Conservation (phyloP, 2,797 vertebrate species). For the Sebastes steindachneri region DNA sequence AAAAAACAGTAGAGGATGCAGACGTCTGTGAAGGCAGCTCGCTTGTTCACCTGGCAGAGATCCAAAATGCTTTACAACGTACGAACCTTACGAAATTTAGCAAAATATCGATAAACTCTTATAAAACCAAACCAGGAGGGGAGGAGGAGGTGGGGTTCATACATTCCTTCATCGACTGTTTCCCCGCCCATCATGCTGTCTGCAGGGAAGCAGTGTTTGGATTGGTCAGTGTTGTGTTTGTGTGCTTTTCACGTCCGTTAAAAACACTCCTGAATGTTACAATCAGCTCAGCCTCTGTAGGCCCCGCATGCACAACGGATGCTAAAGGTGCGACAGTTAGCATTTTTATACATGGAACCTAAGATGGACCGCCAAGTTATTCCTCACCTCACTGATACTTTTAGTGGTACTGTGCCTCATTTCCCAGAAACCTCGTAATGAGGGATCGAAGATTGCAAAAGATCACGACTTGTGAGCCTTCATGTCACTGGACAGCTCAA, state of each 20-base stretch:
- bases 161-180: constrained; percentile 73
- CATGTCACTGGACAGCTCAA: not conserved
- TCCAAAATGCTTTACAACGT: constrained; percentile 92
- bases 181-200: constrained; percentile 89
- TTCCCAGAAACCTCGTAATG: not conserved
- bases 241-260: constrained; percentile 70
- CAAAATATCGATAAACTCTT: constrained; percentile 94
- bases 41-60: constrained; percentile 80
- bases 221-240: constrained; percentile 39
- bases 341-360: not conserved
- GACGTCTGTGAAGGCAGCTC: constrained; percentile 84
- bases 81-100: constrained; percentile 94
- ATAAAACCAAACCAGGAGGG: constrained; percentile 85
- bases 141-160: constrained; percentile 59
- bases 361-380: not conserved
- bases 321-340: constrained; percentile 56
- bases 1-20: constrained; percentile 82
- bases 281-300: constrained; percentile 76
- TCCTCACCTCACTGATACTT: not conserved
- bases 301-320: constrained; percentile 89
- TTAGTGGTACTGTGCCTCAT: not conserved
- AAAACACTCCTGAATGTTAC: constrained; percentile 85
- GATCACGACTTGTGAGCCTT: not conserved
- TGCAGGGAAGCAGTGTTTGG: constrained; percentile 78
- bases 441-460: not conserved